Conservation (phyloP, 2,797 vertebrate genomes). For the Myotis myotis region DNA sequence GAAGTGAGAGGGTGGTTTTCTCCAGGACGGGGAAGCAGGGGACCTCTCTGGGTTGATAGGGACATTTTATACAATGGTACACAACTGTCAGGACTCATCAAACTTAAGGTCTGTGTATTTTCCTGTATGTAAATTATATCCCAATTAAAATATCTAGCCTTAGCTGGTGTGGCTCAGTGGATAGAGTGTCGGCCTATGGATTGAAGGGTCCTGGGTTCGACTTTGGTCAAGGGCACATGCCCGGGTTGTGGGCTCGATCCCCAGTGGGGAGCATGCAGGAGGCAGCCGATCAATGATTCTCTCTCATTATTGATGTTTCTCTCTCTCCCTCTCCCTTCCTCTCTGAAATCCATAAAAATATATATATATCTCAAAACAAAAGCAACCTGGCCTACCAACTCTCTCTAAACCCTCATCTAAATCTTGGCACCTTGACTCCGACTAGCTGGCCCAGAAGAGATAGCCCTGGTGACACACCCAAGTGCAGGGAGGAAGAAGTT, state of each 20-base stretch:
- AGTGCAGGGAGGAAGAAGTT: not conserved
- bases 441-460: not conserved
- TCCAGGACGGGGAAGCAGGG: not conserved
- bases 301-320: too few relatives aligned
- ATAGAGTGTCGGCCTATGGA: too few relatives aligned
- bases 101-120: not conserved
- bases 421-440: not conserved
- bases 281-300: too few relatives aligned
- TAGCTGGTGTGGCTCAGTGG: too few relatives aligned
- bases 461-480: not conserved
- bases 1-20: not conserved
- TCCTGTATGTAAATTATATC: not conserved
- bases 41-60: not conserved
- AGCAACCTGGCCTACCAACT: not conserved
- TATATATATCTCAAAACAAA: not conserved
- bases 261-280: too few relatives aligned
- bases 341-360: too few relatives aligned
- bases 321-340: too few relatives aligned
- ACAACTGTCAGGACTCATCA: not conserved
- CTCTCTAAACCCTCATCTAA: not conserved
- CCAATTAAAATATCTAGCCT: not conserved
- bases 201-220: too few relatives aligned
- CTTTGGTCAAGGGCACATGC: too few relatives aligned
- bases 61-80: not conserved
- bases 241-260: too few relatives aligned